These are phyloP conservation scores for Hemicentrotus pulcherrimus DNA, from an alignment of 35 echinoderm and acorn worm genomes.

Conservation along the genomic window DNA sequence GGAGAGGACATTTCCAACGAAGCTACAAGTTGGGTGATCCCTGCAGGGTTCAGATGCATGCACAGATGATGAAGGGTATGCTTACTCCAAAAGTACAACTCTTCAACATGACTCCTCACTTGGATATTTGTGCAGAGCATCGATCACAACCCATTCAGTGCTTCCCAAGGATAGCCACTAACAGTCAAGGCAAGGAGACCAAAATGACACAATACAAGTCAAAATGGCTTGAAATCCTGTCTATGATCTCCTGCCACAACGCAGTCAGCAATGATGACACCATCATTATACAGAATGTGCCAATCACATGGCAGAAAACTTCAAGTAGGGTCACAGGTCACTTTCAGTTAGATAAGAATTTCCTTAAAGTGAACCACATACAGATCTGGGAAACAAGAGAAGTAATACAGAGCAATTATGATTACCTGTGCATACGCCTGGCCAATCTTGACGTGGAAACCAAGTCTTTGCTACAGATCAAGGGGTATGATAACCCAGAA, in stretches of 20 bases:
- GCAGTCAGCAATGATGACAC: constrained; percentile 63
- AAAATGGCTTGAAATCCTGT: constrained; percentile 50
- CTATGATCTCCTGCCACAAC: constrained; percentile 56
- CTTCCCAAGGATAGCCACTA: constrained; percentile 51
- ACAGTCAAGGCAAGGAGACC: neutral
- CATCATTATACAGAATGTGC: constrained; percentile 49
- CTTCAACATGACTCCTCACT: constrained; percentile 56
- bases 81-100: constrained; percentile 63
- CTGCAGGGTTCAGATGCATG: constrained; percentile 46
- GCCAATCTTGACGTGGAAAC: constrained; percentile 18
- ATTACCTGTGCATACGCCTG: constrained; percentile 64
- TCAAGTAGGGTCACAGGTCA: neutral
- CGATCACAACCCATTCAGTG: constrained; percentile 59
- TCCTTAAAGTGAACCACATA: constrained; percentile 8
- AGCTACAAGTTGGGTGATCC: constrained; percentile 54
- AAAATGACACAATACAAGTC: constrained; percentile 16
- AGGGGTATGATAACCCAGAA: neutral
- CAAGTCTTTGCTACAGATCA: neutral
- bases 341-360: neutral
- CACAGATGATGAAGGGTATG: constrained; percentile 55
- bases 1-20: constrained; percentile 41
- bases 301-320: constrained; percentile 45
- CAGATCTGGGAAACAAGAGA: neutral
- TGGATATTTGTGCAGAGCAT: constrained; percentile 72
- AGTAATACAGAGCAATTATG: neutral